phyloP scores from a whole-genome alignment of 2,113 vertebrate species.

The Nothobranchius furzeri region DNA sequence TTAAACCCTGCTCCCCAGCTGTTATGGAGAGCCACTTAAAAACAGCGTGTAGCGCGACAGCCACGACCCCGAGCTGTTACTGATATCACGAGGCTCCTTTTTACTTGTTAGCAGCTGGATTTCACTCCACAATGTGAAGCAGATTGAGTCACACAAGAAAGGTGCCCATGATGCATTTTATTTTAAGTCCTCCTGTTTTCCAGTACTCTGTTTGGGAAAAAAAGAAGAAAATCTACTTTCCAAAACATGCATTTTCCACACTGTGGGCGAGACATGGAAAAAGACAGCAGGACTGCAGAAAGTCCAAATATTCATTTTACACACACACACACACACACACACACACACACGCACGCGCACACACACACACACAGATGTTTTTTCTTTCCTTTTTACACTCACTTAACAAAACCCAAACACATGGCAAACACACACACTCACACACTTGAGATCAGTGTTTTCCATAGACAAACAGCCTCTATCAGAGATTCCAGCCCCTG shows the following conservation, averaged over 20 bases:
- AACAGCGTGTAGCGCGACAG: conserved; percentile 51
- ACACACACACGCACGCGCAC: too few relatives aligned
- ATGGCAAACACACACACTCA: conserved; percentile 29
- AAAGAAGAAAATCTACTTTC: background rate
- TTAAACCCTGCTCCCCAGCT: conserved; percentile 65
- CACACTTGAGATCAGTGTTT: conserved; percentile 47
- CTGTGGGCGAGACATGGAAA: conserved; percentile 46
- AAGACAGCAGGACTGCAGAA: conserved; percentile 43
- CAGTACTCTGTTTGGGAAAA: conserved; percentile 47
- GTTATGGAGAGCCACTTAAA: conserved; percentile 62
- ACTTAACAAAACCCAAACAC: conserved; percentile 30
- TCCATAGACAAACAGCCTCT: conserved; percentile 59
- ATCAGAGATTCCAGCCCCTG: conserved; percentile 72
- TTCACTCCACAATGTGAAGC: conserved; percentile 32
- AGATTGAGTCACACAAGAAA: conserved; percentile 37
- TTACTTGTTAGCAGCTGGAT: conserved; percentile 25
- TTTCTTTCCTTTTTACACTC: background rate
- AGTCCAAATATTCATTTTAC: conserved; percentile 36
- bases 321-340: too few relatives aligned
- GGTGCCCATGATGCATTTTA: conserved; percentile 26
- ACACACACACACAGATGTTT: conserved; percentile 14
- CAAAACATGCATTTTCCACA: conserved; percentile 68
- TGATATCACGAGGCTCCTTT: conserved; percentile 36
- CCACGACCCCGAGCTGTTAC: conserved; percentile 43
- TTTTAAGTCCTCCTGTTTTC: conserved; percentile 42